Conservation (phyloP, 2,797 vertebrate species). For the Melanotaenia boesemani region DNA sequence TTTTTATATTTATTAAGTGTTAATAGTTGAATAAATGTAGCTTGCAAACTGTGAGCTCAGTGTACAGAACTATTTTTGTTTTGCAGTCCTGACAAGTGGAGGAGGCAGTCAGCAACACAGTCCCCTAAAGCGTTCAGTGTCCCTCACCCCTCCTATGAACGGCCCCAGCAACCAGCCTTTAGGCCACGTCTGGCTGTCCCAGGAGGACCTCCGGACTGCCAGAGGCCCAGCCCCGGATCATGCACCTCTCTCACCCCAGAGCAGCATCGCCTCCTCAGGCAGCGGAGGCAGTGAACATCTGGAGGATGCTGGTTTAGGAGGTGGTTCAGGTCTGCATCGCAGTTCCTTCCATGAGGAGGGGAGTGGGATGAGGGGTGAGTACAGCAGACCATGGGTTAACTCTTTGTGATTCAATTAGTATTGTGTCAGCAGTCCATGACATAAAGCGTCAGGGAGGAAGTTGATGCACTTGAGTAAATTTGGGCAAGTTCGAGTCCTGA, state of each 20-base stretch:
- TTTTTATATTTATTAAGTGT: background rate
- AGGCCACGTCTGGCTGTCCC: conserved; percentile 98
- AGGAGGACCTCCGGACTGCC: conserved; percentile 95
- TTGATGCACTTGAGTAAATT: background rate
- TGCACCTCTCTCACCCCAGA: conserved; percentile 98
- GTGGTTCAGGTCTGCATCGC: conserved; percentile 83
- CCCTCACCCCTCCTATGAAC: conserved; percentile 98
- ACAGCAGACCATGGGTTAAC: conserved; percentile 21
- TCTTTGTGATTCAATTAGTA: background rate
- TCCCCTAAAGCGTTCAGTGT: conserved; percentile 98
- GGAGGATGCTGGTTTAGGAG: conserved; percentile 89
- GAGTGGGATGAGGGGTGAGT: conserved; percentile 99
- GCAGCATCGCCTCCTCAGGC: conserved; percentile 98
- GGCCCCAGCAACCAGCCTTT: conserved; percentile 92
- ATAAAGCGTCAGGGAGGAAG: background rate
- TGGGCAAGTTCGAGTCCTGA: too few species aligned
- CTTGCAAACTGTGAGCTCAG: background rate
- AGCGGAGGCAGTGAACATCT: conserved; percentile 98
- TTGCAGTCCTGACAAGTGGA: conserved; percentile 92
- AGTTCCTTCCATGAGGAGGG: conserved; percentile 98
- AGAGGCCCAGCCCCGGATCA: conserved; percentile 93
- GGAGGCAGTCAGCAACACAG: conserved; percentile 89
- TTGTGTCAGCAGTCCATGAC: background rate
- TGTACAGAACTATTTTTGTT: conserved; percentile 46
- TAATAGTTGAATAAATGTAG: background rate